Percentiles rank a stretch among this genome's conserved stretches.
Conservation (phyloP, 1,140 invertebrate genomes). For the Galleria mellonella region DNA sequence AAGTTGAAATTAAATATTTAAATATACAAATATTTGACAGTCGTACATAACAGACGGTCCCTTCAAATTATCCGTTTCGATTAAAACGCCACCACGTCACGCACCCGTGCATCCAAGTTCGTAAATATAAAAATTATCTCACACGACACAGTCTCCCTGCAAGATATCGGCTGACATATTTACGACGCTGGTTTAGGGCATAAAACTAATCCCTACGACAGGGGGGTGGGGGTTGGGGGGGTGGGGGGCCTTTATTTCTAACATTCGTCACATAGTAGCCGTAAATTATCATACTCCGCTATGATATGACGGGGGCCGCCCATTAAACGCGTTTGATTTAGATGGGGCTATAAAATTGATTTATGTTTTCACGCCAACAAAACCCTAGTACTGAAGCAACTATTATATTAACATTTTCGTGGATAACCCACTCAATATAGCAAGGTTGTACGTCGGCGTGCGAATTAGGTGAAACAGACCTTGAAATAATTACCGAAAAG, state of each 20-base stretch:
- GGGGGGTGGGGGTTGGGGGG: conserved; percentile 18
- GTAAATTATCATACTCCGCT: conserved; percentile 75
- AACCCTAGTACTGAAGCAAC: conserved; percentile 71
- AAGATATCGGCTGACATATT: conserved; percentile 66
- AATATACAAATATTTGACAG: too few relatives aligned
- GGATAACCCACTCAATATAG: conserved; percentile 60
- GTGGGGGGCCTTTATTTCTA: conserved; percentile 68
- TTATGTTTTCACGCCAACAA: conserved; percentile 73
- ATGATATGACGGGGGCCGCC: conserved; percentile 75
- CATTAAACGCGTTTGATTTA: conserved; percentile 76
- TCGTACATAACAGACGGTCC: too few relatives aligned
- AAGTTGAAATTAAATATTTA: too few relatives aligned
- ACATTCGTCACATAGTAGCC: conserved; percentile 75
- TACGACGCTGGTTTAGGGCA: conserved; percentile 61
- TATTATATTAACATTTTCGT: conserved; percentile 74
- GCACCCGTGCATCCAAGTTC: too few relatives aligned
- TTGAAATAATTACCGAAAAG: conserved; percentile 2
- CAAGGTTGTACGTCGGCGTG: conserved; percentile 40
- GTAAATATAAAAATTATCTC: conserved; percentile 61
- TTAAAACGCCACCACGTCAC: conserved; percentile 19
- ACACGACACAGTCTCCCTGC: conserved; percentile 17
- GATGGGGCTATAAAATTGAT: conserved; percentile 76
- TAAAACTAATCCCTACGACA: conserved; percentile 60
- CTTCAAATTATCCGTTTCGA: conserved; percentile 16
- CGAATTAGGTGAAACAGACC: conserved; percentile 15